A percentile compares a stretch with the other conserved stretches of the same genome.
Evolutionary conservation across 2,113 vertebrate species (phyloP).

Genomic region (Lophius piscatorius): DNA sequence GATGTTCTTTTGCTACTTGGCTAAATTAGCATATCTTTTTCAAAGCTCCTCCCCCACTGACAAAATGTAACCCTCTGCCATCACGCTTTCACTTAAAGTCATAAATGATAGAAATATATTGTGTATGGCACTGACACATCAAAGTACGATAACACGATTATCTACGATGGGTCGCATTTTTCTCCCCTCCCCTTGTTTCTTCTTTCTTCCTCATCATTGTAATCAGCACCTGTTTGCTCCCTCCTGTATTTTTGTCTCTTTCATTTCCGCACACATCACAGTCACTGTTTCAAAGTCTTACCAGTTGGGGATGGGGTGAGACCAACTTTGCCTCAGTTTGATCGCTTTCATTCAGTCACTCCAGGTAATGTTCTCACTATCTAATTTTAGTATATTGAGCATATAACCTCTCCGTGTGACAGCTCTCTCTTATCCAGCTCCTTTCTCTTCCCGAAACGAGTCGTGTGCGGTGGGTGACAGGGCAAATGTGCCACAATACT

Average conservation of each 20-base stretch:
- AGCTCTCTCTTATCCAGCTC: slow-evolving; percentile 58
- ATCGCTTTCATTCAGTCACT: slow-evolving; percentile 59
- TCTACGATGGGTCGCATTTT: slow-evolving; percentile 86
- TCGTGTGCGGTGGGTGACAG: slow-evolving; percentile 57
- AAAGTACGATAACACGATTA: slow-evolving; percentile 90
- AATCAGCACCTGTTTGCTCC: slow-evolving; percentile 57
- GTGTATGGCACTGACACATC: slow-evolving; percentile 90
- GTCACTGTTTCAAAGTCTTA: slow-evolving; percentile 69
- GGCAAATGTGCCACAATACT: slow-evolving; percentile 62
- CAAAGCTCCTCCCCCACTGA: slow-evolving; percentile 87
- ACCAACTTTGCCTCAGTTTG: slow-evolving; percentile 51
- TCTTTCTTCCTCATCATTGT: slow-evolving; percentile 62
- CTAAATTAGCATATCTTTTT: slow-evolving; percentile 97
- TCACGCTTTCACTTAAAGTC: slow-evolving; percentile 91
- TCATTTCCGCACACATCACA: slow-evolving; percentile 59
- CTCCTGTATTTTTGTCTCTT: slow-evolving; percentile 58
- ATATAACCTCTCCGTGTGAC: slow-evolving; percentile 47
- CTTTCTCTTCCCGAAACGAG: slow-evolving; percentile 52
- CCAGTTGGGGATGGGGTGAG: slow-evolving; percentile 48
- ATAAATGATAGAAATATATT: slow-evolving; percentile 89
- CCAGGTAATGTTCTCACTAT: slow-evolving; percentile 40
- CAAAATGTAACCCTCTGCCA: slow-evolving; percentile 88
- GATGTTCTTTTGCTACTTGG: slow-evolving; percentile 94
- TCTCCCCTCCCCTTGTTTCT: slow-evolving; percentile 66
- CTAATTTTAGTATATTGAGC: slow-evolving; percentile 70